Conservation (phyloP, 2,113 vertebrate species). For the Hyaena hyaena region DNA sequence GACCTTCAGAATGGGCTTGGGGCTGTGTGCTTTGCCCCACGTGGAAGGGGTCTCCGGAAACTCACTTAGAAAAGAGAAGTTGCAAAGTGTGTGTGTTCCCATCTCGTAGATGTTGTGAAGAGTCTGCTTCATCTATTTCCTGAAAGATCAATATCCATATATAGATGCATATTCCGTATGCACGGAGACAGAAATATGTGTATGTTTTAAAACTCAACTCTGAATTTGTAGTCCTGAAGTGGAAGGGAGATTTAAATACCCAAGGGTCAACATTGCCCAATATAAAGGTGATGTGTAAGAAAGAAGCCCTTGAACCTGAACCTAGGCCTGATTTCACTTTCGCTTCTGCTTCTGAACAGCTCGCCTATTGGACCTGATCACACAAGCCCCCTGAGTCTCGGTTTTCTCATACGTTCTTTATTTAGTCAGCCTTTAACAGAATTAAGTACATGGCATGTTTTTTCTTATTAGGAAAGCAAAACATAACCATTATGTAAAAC, state of each 20-base stretch:
- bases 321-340: not conserved
- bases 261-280: not conserved
- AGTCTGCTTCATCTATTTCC: not conserved
- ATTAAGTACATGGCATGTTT: not conserved
- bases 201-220: not conserved
- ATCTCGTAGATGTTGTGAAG: not conserved
- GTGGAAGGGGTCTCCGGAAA: not conserved
- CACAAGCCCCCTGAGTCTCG: not conserved
- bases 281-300: rapidly evolving
- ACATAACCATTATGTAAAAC: not conserved
- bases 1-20: not conserved
- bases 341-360: not conserved
- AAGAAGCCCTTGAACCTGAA: rapidly evolving
- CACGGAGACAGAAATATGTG: not conserved
- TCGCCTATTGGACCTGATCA: no score
- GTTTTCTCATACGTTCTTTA: not conserved
- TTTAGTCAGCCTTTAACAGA: not conserved
- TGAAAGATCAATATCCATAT: not conserved
- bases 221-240: not conserved
- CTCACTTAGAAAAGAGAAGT: not conserved
- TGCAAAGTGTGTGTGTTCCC: not conserved
- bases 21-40: not conserved
- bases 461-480: not conserved
- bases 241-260: not conserved
- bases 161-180: not conserved